Base-by-base conservation (phyloP, 2,797 vertebrate species). In the Coendou prehensilis region DNA sequence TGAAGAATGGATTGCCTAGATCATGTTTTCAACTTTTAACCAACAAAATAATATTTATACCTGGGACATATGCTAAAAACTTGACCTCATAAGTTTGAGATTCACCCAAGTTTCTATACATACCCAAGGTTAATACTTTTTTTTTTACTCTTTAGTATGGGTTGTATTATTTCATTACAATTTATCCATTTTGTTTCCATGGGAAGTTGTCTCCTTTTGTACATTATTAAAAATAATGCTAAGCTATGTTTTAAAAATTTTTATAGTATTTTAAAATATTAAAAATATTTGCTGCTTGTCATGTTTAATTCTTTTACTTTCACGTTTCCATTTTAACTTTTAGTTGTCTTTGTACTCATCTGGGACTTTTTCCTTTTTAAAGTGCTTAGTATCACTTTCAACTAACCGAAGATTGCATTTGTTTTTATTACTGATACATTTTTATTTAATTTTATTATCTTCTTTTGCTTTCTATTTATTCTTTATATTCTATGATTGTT, bases 401-500 rank as follows among this genome's bases (percentile, higher is more conserved):
- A 17, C 41, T 93, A 78, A 50, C 10, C 47, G 4, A 6, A 30
- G 50, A 47, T 50, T 78, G 9, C 20, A 28, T 22, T 67, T 22
- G 57, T 64, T 93, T 91, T 80, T 17, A n/a, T 52, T 59, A 83
- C 15, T 75, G n/a, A 64, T 76, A 75, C 17, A 84, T 63, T 88
- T 80, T 2, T 3, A 84, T 37, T 79, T 84, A 80, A n/a, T 84
- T 80, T 73, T 73, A 52, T n/a, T 80, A 13, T 37, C n/a, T 37
- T 52, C 17, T 56, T 56, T 83, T 88, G 22, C 8, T 73, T 79
- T 89, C 13, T 14, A 85, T 17, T 52, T 81, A 14, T 89, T 1
- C 26, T 67, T 63, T 33, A 56, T 56, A 10, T 63, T 57, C 30
- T 84, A 15, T 28, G 50, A 57, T 45, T 50, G 28, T 33, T 17